Evolutionary conservation across 2,113 vertebrate species (phyloP).

Genomic region (Cnemophilus loriae): DNA sequence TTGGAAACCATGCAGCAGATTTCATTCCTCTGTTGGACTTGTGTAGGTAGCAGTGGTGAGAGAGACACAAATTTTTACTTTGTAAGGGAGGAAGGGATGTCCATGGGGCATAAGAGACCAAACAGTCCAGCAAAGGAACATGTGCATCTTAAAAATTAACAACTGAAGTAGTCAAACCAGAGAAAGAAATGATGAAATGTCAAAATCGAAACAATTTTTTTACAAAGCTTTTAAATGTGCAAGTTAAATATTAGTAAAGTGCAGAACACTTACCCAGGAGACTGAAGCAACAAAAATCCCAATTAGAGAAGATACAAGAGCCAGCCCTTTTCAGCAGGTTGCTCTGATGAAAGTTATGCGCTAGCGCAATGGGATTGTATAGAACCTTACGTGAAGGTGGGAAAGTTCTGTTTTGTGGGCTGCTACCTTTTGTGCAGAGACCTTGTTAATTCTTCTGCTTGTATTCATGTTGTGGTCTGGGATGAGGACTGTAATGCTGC

Average conservation of each 20-base stretch:
- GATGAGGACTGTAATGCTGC: not conserved
- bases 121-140: not conserved
- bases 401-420: not conserved
- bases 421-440: not conserved
- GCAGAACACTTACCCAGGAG: not conserved
- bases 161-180: not conserved
- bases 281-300: not conserved
- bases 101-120: not conserved
- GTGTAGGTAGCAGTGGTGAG: not conserved
- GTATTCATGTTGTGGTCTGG: not conserved
- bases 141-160: not conserved
- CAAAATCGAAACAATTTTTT: not conserved
- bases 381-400: not conserved
- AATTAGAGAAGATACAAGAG: not conserved
- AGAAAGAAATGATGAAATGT: not conserved
- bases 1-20: not conserved
- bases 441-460: not conserved
- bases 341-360: not conserved
- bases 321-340: rapidly evolving
- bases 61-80: not conserved
- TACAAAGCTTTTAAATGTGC: not conserved
- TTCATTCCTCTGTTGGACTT: not conserved
- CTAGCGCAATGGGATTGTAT: too few species aligned
- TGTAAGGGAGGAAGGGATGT: not conserved
- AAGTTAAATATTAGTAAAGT: not conserved